phyloP scores from a whole-genome alignment of 2,888 invertebrate species.

The Pseudococcus jackbeardsleyi region DNA sequence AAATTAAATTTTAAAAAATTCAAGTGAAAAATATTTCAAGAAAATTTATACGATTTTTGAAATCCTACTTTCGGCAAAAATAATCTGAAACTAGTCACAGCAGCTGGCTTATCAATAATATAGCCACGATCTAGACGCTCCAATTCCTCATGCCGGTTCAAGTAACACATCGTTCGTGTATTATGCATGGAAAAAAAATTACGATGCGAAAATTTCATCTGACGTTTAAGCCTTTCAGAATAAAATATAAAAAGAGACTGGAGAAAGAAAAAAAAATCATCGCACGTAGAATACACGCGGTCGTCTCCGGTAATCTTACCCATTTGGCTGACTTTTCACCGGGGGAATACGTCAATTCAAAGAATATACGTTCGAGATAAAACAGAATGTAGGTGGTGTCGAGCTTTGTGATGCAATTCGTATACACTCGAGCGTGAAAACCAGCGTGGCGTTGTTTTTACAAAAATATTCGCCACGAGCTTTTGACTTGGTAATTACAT shows the following conservation, averaged over 20 bases:
- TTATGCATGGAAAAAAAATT: neutral
- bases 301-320: neutral
- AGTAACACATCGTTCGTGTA: slow-evolving; percentile 5
- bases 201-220: neutral
- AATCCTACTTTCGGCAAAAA: too few relatives aligned
- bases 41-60: too few relatives aligned
- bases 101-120: neutral
- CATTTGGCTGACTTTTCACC: neutral
- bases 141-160: neutral
- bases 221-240: neutral
- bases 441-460: neutral
- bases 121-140: neutral
- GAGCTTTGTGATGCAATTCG: neutral
- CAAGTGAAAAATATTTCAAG: too few relatives aligned
- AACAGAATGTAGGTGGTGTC: slow-evolving; percentile 2
- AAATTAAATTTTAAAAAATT: too few relatives aligned
- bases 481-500: slow-evolving; percentile 27
- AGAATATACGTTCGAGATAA: slow-evolving; percentile 14
- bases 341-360: slow-evolving; percentile 13
- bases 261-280: neutral
- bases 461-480: neutral
- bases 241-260: neutral
- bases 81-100: too few relatives aligned
- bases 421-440: neutral
- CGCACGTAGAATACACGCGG: neutral